Conservation (phyloP, 2,113 vertebrate species). For the Crotalus horridus region DNA sequence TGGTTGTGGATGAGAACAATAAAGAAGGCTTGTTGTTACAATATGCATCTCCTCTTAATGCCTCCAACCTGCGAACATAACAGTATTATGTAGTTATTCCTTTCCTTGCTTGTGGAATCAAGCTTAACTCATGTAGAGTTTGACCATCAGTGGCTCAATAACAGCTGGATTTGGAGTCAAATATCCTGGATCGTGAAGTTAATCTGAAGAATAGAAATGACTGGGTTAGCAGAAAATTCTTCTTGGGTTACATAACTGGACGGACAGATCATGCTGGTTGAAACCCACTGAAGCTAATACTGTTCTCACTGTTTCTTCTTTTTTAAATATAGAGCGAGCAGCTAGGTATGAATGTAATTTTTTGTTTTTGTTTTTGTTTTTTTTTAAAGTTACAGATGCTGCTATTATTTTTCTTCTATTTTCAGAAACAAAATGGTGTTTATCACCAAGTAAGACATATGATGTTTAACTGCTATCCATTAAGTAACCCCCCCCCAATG, state of each 20-base stretch:
- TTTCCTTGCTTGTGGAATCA: not conserved
- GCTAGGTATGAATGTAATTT: not conserved
- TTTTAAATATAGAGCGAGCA: not conserved
- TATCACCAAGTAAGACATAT: not conserved
- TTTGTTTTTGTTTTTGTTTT: not conserved
- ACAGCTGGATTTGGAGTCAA: not conserved
- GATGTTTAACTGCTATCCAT: not conserved
- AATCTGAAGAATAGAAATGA: not conserved
- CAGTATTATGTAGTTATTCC: not conserved
- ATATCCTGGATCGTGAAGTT: not conserved
- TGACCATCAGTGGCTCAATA: not conserved
- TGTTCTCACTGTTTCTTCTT: not conserved
- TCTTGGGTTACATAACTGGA: not conserved
- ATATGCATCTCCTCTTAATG: too few relatives aligned
- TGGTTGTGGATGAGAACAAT: too few relatives aligned
- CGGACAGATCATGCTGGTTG: not conserved
- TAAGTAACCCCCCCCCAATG: not conserved
- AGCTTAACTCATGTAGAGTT: rapidly evolving
- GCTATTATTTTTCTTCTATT: not conserved
- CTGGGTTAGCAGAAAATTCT: not conserved
- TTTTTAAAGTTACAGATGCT: not conserved
- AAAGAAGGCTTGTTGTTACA: too few relatives aligned
- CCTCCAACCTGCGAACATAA: too few relatives aligned
- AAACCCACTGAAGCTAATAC: not conserved
- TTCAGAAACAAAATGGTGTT: not conserved